phyloP scores from a whole-genome alignment of 1,140 invertebrate species.

The Hypsibius dujardini region DNA sequence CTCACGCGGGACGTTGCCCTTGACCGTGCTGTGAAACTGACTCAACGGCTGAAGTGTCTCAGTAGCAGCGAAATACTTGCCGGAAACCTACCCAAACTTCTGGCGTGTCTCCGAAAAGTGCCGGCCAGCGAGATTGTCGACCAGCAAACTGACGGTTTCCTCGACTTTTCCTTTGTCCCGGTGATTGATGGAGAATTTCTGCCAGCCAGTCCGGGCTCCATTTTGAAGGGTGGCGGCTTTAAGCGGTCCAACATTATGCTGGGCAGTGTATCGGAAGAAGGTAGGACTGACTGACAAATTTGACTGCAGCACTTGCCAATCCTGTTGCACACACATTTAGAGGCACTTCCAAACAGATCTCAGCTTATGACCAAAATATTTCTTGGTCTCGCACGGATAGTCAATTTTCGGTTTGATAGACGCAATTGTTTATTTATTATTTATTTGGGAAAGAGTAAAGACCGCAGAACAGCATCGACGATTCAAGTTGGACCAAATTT shows the following conservation, averaged over 20 bases:
- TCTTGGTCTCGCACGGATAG: no score
- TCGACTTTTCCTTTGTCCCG: conserved; percentile 71
- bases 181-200: conserved; percentile 79
- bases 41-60: conserved; percentile 69
- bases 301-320: no score
- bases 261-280: conserved; percentile 82
- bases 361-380: no score
- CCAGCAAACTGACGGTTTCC: conserved; percentile 57
- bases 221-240: conserved; percentile 61
- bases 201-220: conserved; percentile 58
- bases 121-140: conserved; percentile 41
- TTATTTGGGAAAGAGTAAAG: no score
- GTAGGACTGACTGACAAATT: conserved; percentile 37
- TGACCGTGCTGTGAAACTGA: conserved; percentile 53
- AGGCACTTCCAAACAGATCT: no score
- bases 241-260: conserved; percentile 80
- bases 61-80: conserved; percentile 28
- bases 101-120: conserved; percentile 64
- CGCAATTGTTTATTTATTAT: no score
- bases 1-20: conserved; percentile 61
- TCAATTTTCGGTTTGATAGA: no score
- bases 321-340: no score
- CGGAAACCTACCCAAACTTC: conserved; percentile 45
- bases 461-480: no score
- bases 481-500: no score